Evolutionary conservation across 2,888 invertebrate species (phyloP), one percentile per base, ranked within the genome.

Genomic region (Luperina nickerlii): DNA sequence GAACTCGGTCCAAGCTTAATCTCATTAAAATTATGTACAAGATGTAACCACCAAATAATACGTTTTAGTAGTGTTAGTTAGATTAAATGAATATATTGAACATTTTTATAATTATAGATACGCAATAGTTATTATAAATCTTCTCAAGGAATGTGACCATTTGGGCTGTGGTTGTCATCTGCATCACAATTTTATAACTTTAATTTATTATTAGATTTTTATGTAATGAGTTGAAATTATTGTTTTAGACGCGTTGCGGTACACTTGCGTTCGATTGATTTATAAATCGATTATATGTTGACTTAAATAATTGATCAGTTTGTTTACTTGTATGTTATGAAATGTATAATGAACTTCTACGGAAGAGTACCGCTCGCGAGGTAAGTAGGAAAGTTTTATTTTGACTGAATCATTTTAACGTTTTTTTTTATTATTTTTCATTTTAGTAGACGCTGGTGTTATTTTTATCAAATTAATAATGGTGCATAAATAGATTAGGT

Each of bases 31-130:
- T 91, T 95, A 95, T 95, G 96, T 96, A 96, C 96, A 96, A 96
- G 93, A 93, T 94, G 92, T 96, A 96, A 96, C 96, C 96, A 96
- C 96, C 96, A 96, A 96, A 96, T 95, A 95, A 95, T 94, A 94
- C 93, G 92, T 93, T 95, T 92, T 94, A 94, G 93, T 94, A 95
- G 93, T 90, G 89, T 91, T 91, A 91, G 92, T 90, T 90, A 90
- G 85, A 82, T 78, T 88, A 89, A 90, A 86, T 76, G 73, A 83
- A 85, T 89, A 89, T 89, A 89, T 88, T 85, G 74, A 88, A 87
- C 80, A 86, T 82, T 89, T 89, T 89, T 87, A 76, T 86, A 87
- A 89, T 89, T 84, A 83, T 85, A 85, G 66, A 79, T 78, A 78
- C 76, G 81, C 83, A 67, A 80, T 88, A 89, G 83, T 78, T 87